phyloP scores from a whole-genome alignment of 1,140 invertebrate species.

The Rhopalosiphum padi region DNA sequence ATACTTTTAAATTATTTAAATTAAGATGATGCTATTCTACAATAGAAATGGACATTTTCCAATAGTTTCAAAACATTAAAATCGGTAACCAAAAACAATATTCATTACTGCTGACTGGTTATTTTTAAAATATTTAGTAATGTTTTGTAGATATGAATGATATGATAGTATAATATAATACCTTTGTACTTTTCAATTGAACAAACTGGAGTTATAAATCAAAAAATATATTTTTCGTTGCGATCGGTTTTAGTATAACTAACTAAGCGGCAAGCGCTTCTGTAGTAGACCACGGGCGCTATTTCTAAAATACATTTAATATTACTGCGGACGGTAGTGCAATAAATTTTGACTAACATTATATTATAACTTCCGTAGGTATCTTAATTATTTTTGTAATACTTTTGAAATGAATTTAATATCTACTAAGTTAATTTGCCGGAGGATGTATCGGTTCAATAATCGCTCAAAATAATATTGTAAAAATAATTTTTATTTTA shows the following conservation, averaged over 20 bases:
- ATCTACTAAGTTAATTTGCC: constrained; percentile 34
- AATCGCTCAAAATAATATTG: background rate
- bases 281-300: constrained; percentile 25
- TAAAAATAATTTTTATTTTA: background rate
- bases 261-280: background rate
- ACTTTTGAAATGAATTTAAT: background rate
- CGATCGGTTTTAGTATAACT: background rate
- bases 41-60: background rate
- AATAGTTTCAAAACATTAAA: background rate
- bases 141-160: background rate
- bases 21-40: background rate
- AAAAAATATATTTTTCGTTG: background rate
- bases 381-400: constrained; percentile 20
- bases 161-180: background rate
- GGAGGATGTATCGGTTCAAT: background rate
- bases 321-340: constrained; percentile 25
- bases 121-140: background rate
- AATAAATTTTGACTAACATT: constrained; percentile 20
- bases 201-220: constrained; percentile 8
- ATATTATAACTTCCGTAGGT: constrained; percentile 20
- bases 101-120: background rate
- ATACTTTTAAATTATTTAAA: background rate
- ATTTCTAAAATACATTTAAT: background rate
- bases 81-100: background rate
- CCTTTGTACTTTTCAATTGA: constrained; percentile 10